Percentiles rank a stretch among this genome's conserved stretches.
Conservation (phyloP, 2,797 vertebrate genomes). For the Loriculus beryllinus region DNA sequence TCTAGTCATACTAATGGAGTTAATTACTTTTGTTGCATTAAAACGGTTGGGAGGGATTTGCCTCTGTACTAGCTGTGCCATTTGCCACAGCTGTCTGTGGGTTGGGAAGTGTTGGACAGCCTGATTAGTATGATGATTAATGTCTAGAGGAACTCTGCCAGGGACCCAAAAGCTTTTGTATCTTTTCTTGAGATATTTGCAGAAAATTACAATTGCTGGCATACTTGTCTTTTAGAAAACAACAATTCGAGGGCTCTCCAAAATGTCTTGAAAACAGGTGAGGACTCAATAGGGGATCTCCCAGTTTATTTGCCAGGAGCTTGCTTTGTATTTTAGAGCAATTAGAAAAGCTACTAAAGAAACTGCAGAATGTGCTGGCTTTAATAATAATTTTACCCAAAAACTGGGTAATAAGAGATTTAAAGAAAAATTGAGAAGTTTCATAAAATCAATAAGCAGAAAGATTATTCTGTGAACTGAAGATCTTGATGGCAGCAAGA, state of each 20-base stretch:
- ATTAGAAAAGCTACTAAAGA: neutral
- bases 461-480: neutral
- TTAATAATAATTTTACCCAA: neutral
- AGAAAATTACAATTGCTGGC: neutral
- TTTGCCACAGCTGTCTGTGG: slow-evolving; percentile 39
- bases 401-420: neutral
- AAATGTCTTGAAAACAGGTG: slow-evolving; percentile 6
- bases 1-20: slow-evolving; percentile 12
- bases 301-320: neutral
- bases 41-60: slow-evolving; percentile 24
- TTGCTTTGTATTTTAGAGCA: neutral
- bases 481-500: neutral
- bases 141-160: neutral
- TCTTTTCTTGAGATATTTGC: neutral
- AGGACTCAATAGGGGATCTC: neutral
- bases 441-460: neutral
- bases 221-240: neutral
- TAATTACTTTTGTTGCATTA: slow-evolving; percentile 20
- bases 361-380: neutral
- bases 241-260: neutral
- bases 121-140: neutral
- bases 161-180: neutral
- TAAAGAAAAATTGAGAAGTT: neutral
- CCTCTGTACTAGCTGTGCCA: neutral
- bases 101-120: neutral